Conservation (phyloP, 2,797 vertebrate species). For the Tympanoctomys barrerae region DNA sequence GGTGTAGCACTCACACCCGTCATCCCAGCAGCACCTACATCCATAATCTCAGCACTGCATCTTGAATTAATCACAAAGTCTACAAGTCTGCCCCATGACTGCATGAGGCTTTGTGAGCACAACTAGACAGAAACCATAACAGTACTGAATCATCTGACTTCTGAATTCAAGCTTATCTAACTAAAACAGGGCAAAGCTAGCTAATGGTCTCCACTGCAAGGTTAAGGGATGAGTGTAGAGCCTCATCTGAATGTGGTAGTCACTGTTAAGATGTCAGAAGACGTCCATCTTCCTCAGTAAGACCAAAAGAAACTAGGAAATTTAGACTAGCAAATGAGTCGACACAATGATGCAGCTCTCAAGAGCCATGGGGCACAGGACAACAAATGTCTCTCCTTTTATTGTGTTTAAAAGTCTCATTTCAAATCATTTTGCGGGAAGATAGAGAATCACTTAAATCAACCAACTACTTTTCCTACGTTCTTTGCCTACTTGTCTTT, state of each 20-base stretch:
- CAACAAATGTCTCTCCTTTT: not conserved
- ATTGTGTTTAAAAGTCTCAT: not conserved
- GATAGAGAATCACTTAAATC: not conserved
- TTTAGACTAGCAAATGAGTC: not conserved
- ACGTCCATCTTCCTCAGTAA: not conserved
- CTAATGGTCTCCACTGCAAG: not conserved
- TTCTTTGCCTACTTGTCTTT: not conserved
- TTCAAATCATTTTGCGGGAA: not conserved
- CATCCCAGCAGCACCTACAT: too few species aligned
- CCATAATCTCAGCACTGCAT: too few species aligned
- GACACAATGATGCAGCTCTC: not conserved
- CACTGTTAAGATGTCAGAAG: not conserved
- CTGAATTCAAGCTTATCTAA: not conserved
- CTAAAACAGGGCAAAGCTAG: not conserved
- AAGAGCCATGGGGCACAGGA: not conserved
- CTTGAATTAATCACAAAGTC: too few species aligned
- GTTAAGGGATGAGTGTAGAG: not conserved
- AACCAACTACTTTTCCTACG: not conserved
- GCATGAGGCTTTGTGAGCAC: too few species aligned
- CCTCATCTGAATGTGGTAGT: not conserved
- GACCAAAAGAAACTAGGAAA: not conserved
- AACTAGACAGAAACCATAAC: too few species aligned
- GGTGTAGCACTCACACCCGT: too few species aligned
- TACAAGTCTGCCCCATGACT: too few species aligned
- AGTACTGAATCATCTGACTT: not conserved